Evolutionary conservation across 2,888 invertebrate species (phyloP).

Genomic region (Adela reaumurella): DNA sequence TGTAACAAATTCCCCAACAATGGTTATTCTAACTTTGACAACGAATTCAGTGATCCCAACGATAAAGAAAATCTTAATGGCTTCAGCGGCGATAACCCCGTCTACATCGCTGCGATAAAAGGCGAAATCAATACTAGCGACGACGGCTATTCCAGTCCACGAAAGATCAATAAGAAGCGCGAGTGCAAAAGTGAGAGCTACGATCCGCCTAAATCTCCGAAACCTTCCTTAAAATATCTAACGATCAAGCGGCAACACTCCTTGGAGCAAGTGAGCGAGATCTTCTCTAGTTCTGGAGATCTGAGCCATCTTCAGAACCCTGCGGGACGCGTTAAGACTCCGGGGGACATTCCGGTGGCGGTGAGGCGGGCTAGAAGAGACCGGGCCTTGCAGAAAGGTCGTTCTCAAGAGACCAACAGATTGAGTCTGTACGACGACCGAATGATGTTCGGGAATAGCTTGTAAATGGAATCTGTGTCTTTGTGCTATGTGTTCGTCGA

Average conservation of each 20-base stretch:
- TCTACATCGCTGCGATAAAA: conserved; percentile 39
- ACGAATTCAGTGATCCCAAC: conserved; percentile 45
- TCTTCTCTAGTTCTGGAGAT: conserved; percentile 67
- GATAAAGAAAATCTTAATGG: conserved; percentile 41
- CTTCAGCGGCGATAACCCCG: conserved; percentile 41
- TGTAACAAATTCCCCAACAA: conserved; percentile 40
- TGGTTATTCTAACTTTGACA: conserved; percentile 40
- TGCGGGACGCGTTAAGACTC: conserved; percentile 74
- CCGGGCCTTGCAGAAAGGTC: conserved; percentile 51
- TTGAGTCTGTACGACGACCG: conserved; percentile 86
- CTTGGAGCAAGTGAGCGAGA: conserved; percentile 71
- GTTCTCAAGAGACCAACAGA: conserved; percentile 58
- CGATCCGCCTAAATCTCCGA: conserved; percentile 21
- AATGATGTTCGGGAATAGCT: conserved; percentile 70
- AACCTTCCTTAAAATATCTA: conserved; percentile 29
- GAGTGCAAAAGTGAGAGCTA: conserved; percentile 4
- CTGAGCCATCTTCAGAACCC: conserved; percentile 67
- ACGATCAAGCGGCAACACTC: conserved; percentile 62
- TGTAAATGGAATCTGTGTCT: too few relatives aligned
- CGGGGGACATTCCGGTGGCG: conserved; percentile 77
- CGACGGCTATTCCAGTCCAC: conserved; percentile 26
- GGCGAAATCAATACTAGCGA: conserved; percentile 33
- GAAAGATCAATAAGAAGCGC: conserved; percentile 18
- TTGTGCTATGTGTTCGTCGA: too few relatives aligned
- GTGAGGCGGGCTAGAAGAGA: conserved; percentile 65